phyloP scores from a whole-genome alignment of 2,113 vertebrate genomes.

The Triplophysa tibetana region DNA sequence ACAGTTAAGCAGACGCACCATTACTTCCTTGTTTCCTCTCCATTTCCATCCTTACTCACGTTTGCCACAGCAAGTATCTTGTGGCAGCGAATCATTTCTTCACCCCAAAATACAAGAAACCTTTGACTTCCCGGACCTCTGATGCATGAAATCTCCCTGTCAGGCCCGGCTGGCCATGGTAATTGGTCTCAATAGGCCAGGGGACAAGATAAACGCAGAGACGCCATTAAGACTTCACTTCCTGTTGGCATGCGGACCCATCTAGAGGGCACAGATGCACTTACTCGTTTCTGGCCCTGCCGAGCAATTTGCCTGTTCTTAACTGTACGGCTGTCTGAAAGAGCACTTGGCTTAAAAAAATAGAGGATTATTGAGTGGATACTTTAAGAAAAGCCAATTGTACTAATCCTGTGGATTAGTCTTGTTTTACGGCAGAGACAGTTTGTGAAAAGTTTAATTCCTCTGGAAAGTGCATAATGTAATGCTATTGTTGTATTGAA shows the following conservation, averaged over 20 bases:
- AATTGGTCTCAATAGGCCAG: conserved; percentile 67
- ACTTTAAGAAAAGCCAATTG: conserved; percentile 72
- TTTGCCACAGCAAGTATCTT: conserved; percentile 49
- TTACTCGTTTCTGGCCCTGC: conserved; percentile 37
- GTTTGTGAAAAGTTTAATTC: conserved; percentile 66
- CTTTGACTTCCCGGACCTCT: conserved; percentile 58
- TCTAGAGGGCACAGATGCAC: conserved; percentile 37
- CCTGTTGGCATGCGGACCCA: conserved; percentile 50
- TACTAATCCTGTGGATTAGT: conserved; percentile 75
- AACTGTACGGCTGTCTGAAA: conserved; percentile 70
- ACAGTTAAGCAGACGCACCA: neutral
- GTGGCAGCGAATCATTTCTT: conserved; percentile 57
- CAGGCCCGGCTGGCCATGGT: conserved; percentile 65
- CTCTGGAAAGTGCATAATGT: conserved; percentile 59
- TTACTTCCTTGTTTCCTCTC: neutral
- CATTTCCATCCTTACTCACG: conserved; percentile 17
- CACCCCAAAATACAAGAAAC: conserved; percentile 53
- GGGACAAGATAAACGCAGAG: conserved; percentile 58
- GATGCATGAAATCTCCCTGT: conserved; percentile 72
- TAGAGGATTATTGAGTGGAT: conserved; percentile 61
- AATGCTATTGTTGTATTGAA: conserved; percentile 55
- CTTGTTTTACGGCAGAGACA: conserved; percentile 62
- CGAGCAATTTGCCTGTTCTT: conserved; percentile 68
- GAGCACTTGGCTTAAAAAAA: conserved; percentile 66
- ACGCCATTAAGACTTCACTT: conserved; percentile 56